Base-by-base conservation (phyloP, 2,113 vertebrate genomes). In the Myocastor coypus region DNA sequence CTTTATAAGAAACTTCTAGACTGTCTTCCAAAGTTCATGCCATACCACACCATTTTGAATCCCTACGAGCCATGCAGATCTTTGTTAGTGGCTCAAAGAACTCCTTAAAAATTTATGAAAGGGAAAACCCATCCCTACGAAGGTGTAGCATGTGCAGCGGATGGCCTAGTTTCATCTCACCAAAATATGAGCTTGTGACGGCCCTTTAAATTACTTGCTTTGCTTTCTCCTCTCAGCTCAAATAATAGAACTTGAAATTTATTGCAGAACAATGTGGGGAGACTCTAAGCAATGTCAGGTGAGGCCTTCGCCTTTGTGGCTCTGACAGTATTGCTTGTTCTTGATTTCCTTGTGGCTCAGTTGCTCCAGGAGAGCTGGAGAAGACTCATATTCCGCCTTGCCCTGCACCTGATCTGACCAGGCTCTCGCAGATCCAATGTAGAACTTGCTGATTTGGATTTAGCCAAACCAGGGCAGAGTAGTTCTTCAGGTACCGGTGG, bases 81-180 rank as follows among this genome's bases (percentile, higher is more conserved):
- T 77, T 69, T 92, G 69, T 86, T 90, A 64, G 50, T 80, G 30
- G 55, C 66, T 94, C 84, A 94, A 87, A 80, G 34, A 37, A 63
- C 75, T 88, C 73, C 88, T 96, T 57, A 91, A 95, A 96, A 90
- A 95, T 89, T 89, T 30, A 82, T 68, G 82, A 92, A 88, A 75
- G 59, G 37, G 94, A 96, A 96, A 93, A 61, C 46, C n/a, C 24
- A 50, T 75, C 32, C 61, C 3, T 68, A 12, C 17, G 42, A 94
- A 95, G 89, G 69, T 90, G 7, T 89, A 30, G n/a, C 63, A 87
- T 75, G 82, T 61, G 75, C 78, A 66, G 20, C 77, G 13, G 50
- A 68, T 94, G 80, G 75, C 91, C 94, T 93, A 82, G 80, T 93
- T 96, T 95, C 52, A 64, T 69, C 83, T 86, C 77, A 46, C 57